A percentile compares a stretch with the other conserved stretches of the same genome.
These are phyloP conservation scores for Trichonephila inaurata DNA, from an alignment of 1,140 invertebrate genomes.

Conservation along the genomic window DNA sequence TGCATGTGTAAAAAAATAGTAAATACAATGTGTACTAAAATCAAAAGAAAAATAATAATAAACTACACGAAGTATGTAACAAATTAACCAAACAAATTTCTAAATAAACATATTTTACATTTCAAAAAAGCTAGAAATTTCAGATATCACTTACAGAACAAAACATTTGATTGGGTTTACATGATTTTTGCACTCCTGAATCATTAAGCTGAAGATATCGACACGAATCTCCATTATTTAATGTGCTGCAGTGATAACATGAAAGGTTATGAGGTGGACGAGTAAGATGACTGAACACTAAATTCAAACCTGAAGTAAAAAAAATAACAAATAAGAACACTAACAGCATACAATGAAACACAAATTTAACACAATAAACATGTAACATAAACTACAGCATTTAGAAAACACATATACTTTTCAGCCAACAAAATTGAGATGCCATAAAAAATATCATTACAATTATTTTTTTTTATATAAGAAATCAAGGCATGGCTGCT, in stretches of 20 bases:
- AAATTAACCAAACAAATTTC: too few species aligned
- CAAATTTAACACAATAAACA: too few species aligned
- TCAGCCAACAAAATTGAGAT: too few species aligned
- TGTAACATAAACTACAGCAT: too few species aligned
- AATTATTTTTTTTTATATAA: too few species aligned
- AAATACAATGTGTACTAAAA: not conserved
- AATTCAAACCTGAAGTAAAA: not conserved
- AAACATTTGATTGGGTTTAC: conserved; percentile 70
- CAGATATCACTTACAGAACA: conserved; percentile 72
- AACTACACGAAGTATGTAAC: too few species aligned
- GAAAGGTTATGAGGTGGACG: conserved; percentile 68
- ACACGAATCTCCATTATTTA: conserved; percentile 67
- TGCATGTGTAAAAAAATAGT: not conserved
- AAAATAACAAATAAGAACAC: not conserved
- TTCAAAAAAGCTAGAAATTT: not conserved
- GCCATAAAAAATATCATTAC: too few species aligned
- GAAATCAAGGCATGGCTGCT: too few species aligned
- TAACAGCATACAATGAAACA: too few species aligned
- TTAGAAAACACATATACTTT: too few species aligned
- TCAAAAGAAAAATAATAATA: not conserved
- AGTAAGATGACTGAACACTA: conserved; percentile 51
- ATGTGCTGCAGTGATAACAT: conserved; percentile 70
- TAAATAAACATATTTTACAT: not conserved
- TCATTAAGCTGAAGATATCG: conserved; percentile 51
- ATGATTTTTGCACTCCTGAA: conserved; percentile 46